A percentile compares a stretch with the other conserved stretches of the same genome.
These are phyloP conservation scores for Cherax quadricarinatus DNA, from an alignment of 1,140 invertebrate species.

Conservation along the genomic window DNA sequence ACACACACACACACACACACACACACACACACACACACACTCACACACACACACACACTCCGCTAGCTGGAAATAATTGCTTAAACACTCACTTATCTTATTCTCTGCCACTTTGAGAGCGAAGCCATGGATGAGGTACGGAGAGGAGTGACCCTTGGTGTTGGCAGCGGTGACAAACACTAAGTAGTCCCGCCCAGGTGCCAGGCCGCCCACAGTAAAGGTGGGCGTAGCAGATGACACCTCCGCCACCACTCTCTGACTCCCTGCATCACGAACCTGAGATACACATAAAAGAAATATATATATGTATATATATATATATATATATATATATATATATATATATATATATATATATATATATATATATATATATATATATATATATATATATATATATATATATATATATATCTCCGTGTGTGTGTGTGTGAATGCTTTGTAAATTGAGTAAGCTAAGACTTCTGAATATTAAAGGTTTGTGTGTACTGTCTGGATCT, in stretches of 20 bases:
- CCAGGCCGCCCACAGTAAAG: conserved; percentile 75
- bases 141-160: conserved; percentile 89
- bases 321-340: too few species aligned
- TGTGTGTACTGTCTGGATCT: too few species aligned
- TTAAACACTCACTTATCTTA: conserved; percentile 77
- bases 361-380: too few species aligned
- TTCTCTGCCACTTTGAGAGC: conserved; percentile 90
- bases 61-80: too few species aligned
- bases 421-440: too few species aligned
- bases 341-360: too few species aligned
- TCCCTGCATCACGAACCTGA: conserved; percentile 26
- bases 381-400: too few species aligned
- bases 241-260: conserved; percentile 24
- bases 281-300: too few species aligned
- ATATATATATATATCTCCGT: too few species aligned
- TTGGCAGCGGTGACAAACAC: conserved; percentile 90
- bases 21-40: background rate
- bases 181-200: conserved; percentile 82
- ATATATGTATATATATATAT: too few species aligned
- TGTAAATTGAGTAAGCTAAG: too few species aligned
- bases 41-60: background rate
- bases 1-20: background rate
- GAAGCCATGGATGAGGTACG: conserved; percentile 88
- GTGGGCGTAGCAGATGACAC: background rate
- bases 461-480: too few species aligned